Conservation (phyloP, 2,797 vertebrate genomes). For the Bradypodion pumilum region DNA sequence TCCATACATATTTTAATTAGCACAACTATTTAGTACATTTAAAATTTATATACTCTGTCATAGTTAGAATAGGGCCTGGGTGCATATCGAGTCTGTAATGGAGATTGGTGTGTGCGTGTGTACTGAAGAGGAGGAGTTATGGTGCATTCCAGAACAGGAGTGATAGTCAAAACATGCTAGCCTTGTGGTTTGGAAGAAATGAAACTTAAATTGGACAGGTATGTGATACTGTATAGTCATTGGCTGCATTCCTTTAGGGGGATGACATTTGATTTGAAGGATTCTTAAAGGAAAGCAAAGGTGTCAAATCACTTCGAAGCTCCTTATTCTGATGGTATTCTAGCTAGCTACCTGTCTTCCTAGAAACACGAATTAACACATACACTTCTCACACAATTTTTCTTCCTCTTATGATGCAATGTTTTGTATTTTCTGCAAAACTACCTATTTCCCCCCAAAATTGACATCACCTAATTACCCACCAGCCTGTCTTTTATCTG, state of each 20-base stretch:
- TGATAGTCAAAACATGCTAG: no score
- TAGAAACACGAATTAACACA: neutral
- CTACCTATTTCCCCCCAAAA: neutral
- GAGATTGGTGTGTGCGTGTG: no score
- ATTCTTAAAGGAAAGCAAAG: neutral
- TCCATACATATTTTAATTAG: neutral
- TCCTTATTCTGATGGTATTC: neutral
- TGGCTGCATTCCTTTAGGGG: no score
- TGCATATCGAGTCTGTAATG: no score
- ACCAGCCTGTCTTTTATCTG: conserved; percentile 3
- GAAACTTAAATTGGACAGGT: no score
- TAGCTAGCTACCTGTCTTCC: neutral
- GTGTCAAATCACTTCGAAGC: neutral
- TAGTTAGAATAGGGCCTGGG: no score
- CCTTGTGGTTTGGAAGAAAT: no score
- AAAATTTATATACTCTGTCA: no score
- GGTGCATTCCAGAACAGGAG: no score
- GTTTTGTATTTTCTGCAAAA: neutral
- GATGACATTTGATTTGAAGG: no score
- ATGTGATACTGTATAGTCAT: no score
- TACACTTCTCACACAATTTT: neutral
- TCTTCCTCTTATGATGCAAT: neutral
- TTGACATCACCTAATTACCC: conserved; percentile 8
- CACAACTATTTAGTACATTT: neutral
- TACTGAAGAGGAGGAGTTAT: no score